phyloP scores from a whole-genome alignment of 2,113 vertebrate species.

The Octodon degus region DNA sequence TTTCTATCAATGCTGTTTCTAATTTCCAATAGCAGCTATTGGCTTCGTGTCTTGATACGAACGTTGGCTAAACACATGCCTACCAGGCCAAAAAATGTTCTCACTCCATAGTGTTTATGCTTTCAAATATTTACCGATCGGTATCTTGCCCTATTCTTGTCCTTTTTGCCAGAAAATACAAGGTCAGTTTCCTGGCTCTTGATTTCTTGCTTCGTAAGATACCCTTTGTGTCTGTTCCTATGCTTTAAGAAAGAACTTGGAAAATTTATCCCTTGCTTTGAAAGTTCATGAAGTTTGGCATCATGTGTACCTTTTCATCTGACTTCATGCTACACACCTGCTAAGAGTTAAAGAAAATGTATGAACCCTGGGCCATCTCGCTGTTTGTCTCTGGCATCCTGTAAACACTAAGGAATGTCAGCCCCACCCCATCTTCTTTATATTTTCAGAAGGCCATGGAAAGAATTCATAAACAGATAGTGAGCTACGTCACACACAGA shows the following conservation, averaged over 20 bases:
- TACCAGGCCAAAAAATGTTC: background rate
- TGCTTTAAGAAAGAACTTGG: background rate
- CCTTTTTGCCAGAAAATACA: background rate
- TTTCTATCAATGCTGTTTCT: background rate
- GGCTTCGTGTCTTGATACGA: background rate
- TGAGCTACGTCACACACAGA: background rate
- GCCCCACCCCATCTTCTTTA: background rate
- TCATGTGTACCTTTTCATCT: background rate
- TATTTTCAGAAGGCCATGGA: background rate
- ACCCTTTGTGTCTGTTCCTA: background rate
- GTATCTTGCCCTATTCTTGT: background rate
- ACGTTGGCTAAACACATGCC: background rate
- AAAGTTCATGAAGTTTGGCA: background rate
- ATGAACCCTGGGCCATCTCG: background rate
- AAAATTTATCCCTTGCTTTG: background rate
- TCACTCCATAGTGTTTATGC: background rate
- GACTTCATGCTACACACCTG: background rate
- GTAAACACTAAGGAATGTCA: background rate
- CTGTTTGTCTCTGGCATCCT: background rate
- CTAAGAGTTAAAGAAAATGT: background rate
- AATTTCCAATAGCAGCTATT: background rate
- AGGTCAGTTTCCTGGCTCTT: background rate
- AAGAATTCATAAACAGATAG: background rate
- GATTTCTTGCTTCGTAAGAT: background rate
- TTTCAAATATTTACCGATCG: slow-evolving; percentile 6